Base-by-base conservation (phyloP, 1,140 invertebrate genomes). In the Pseudomyrmex gracilis region DNA sequence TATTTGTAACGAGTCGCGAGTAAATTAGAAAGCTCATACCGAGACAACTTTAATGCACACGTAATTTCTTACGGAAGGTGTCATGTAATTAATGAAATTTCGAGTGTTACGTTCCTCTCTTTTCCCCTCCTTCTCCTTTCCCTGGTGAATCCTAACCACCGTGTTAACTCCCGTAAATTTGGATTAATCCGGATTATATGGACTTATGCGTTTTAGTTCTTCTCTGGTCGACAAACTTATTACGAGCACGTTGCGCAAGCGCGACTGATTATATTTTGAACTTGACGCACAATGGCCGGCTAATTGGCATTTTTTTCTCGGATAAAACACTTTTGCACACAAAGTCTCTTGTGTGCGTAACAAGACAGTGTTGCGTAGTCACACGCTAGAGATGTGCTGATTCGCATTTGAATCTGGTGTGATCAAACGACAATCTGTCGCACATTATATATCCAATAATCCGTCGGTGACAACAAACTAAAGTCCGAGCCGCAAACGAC, bases 161-260 rank as follows among this genome's bases (percentile, higher is more conserved):
- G 51, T 51, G 66, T 80, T 70, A 80, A 58, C n/a, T 80, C 20
- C 1, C 66, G 53, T 80, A 71, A 80, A 80, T 80, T 80, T 71
- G 55, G 20, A 80, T 78, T 78, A 78, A 78, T 78, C 43, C 51
- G 43, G 43, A 68, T 80, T 60, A 80, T 34, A 49, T 80, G 43
- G 53, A 70, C 53, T 71, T 45, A 57, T 34, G 76, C 20, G 34
- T n/a, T 34, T 24, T 15, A 12, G 15, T 15, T 68, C 13, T n/a
- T 77, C 49, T 78, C 43, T 12, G 34, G 12, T 71, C 49, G 5
- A 22, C 43, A 57, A 71, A 80, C 64, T 80, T 80, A 80, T 70
- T 22, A 47, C 43, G 61, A 66, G 12, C 24, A 34, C 45, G 51
- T 57, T 61, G 2, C 13, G 74, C 22, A n/a, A n/a, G n/a, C 34